Evolutionary conservation across 2,113 vertebrate genomes (phyloP).

Genomic region (Malurus alboscapulatus): DNA sequence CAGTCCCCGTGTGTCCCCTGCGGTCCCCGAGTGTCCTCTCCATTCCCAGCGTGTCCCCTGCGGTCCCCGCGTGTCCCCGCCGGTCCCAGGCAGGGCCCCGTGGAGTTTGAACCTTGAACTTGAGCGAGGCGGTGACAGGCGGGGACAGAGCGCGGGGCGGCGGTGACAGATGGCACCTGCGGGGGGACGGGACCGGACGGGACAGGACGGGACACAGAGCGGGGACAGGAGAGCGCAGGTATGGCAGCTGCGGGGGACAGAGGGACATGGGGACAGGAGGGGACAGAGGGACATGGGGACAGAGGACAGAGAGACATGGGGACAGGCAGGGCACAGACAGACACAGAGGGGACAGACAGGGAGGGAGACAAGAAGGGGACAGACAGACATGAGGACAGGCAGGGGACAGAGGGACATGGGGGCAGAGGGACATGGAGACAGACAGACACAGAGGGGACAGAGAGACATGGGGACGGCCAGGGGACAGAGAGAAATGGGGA

Average conservation of each 20-base stretch:
- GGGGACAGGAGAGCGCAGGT: neutral
- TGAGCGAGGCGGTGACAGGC: neutral
- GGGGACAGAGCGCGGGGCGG: neutral
- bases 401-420: neutral
- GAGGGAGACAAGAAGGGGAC: neutral
- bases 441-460: neutral
- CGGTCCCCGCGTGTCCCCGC: accelerated
- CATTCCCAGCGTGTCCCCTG: neutral
- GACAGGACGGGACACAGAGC: neutral
- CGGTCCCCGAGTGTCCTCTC: neutral
- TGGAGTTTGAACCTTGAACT: constrained; percentile 47
- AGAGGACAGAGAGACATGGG: neutral
- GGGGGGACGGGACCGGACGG: neutral
- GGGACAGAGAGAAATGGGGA: neutral
- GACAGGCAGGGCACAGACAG: neutral
- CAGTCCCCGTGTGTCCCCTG: too few relatives aligned
- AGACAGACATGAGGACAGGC: neutral
- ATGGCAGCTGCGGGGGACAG: neutral
- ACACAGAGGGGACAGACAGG: neutral
- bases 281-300: neutral
- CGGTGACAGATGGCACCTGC: neutral
- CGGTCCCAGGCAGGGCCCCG: accelerated
- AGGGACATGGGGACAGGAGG: neutral
- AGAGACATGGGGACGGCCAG: neutral
- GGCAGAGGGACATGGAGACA: neutral